Evolutionary conservation across 2,797 vertebrate species (phyloP).

Genomic region (Phalloptychus januarius): DNA sequence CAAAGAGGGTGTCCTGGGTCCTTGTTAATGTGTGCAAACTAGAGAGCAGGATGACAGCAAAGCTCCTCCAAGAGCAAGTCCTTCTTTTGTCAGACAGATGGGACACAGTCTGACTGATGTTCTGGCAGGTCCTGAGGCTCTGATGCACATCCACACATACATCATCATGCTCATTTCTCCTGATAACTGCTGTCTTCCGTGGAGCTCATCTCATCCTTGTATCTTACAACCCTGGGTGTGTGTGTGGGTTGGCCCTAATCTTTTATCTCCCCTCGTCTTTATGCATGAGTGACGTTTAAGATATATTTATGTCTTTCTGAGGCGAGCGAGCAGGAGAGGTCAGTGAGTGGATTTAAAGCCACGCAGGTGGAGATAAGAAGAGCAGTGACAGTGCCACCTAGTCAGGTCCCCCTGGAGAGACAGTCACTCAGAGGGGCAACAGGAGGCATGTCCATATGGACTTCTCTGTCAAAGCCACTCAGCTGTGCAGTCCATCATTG

Average conservation of each 20-base stretch:
- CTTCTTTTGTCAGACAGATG: slow-evolving; percentile 59
- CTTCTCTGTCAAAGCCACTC: slow-evolving; percentile 67
- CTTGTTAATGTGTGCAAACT: slow-evolving; percentile 55
- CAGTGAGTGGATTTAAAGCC: slow-evolving; percentile 21
- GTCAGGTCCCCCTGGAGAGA: slow-evolving; percentile 31
- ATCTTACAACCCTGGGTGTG: slow-evolving; percentile 20
- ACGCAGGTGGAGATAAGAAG: slow-evolving; percentile 39
- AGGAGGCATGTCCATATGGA: slow-evolving; percentile 66
- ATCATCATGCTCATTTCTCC: slow-evolving; percentile 1
- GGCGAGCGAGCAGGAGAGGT: slow-evolving; percentile 36
- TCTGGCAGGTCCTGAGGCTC: slow-evolving; percentile 48
- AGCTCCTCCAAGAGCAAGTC: slow-evolving; percentile 46
- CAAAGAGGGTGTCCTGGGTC: slow-evolving; percentile 40
- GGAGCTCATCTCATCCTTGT: slow-evolving; percentile 21
- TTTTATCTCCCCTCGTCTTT: slow-evolving; percentile 36
- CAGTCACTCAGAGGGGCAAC: slow-evolving; percentile 35
- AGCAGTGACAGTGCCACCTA: slow-evolving; percentile 34
- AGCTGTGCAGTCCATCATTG: slow-evolving; percentile 66
- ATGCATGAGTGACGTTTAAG: slow-evolving; percentile 33
- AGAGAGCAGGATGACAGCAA: slow-evolving; percentile 49
- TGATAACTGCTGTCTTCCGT: slow-evolving; percentile 24
- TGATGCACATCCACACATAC: slow-evolving; percentile 33
- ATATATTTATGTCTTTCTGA: slow-evolving; percentile 31
- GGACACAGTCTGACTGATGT: slow-evolving; percentile 58
- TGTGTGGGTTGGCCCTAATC: slow-evolving; percentile 14